Conservation (phyloP, 2,113 vertebrate genomes). For the Oryzias curvinotus region DNA sequence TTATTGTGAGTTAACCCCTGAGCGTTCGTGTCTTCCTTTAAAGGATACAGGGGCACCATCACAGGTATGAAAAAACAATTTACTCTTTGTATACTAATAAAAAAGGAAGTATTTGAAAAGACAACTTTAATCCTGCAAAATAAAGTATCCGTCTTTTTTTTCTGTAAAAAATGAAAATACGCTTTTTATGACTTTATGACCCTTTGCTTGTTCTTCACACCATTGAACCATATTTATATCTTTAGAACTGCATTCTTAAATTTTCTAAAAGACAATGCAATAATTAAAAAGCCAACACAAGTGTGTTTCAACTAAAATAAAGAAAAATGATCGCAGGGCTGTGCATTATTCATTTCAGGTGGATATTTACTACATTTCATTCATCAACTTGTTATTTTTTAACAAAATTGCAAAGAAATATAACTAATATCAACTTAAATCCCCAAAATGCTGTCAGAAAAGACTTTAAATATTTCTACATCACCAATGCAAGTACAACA, state of each 20-base stretch:
- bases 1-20: slow-evolving; percentile 70
- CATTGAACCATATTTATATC: not conserved
- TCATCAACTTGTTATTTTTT: too few relatives aligned
- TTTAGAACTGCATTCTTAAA: too few relatives aligned
- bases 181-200: slow-evolving; percentile 6
- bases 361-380: too few relatives aligned
- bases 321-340: too few relatives aligned
- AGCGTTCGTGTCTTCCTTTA: slow-evolving; percentile 56
- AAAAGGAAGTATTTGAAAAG: not conserved
- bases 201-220: slow-evolving; percentile 48
- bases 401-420: not conserved
- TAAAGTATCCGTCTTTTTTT: not conserved
- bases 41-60: slow-evolving; percentile 64
- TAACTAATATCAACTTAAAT: slow-evolving; percentile 16
- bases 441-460: slow-evolving; percentile 4
- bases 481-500: slow-evolving; percentile 7
- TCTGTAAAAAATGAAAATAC: too few relatives aligned
- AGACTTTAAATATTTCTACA: slow-evolving; percentile 18
- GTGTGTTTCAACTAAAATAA: too few relatives aligned
- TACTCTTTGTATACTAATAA: not conserved
- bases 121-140: not conserved
- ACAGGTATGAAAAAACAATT: slow-evolving; percentile 58
- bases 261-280: too few relatives aligned
- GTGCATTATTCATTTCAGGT: too few relatives aligned
- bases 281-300: too few relatives aligned